Evolutionary conservation across 2,797 vertebrate genomes (phyloP), one percentile per base, ranked within the genome.

Genomic region (Hoplostethus mediterraneus): DNA sequence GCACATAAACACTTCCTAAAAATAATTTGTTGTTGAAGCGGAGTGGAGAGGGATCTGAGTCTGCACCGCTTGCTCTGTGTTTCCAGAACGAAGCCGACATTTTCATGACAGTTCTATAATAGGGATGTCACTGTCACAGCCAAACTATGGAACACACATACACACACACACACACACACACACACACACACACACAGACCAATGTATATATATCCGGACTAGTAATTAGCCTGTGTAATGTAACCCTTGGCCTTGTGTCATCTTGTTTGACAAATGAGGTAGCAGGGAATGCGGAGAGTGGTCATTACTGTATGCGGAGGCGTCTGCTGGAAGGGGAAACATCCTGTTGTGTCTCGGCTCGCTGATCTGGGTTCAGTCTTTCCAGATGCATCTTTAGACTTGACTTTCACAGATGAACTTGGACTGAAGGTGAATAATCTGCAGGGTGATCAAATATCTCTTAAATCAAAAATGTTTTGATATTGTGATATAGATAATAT

Each of bases 291-390:
- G 68, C 69, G 77, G 54, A 86, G 72, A 85, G 72, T 80, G 69
- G 67, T 89, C 81, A 89, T 93, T 85, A 86, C 77, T 86, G 80
- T 71, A 82, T 62, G 81, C 44, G n/a, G 55, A 77, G 81, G 65
- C 66, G 21, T 75, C 48, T 67, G 30, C 79, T 68, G 70, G 58
- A 75, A 61, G 75, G 16, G 21, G 33, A 21, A 30, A 30, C 17
- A 54, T 75, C 61, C 75, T 66, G 63, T 79, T 80, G 67, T 7
- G 49, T 63, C 76, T 80, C n/a, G 0, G 42, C 57, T 77, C 63
- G 69, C 78, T 87, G 54, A 83, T 79, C 78, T 77, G 59, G 61
- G 61, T 65, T 67, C 54, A 66, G 67, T 82, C 64, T 55, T 62
- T 47, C 54, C 60, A 58, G 38, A 67, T 31, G 25, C 62, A 57